These are phyloP conservation scores for Monopis laevigella DNA, from an alignment of 2,888 invertebrate genomes.

Conservation along the genomic window DNA sequence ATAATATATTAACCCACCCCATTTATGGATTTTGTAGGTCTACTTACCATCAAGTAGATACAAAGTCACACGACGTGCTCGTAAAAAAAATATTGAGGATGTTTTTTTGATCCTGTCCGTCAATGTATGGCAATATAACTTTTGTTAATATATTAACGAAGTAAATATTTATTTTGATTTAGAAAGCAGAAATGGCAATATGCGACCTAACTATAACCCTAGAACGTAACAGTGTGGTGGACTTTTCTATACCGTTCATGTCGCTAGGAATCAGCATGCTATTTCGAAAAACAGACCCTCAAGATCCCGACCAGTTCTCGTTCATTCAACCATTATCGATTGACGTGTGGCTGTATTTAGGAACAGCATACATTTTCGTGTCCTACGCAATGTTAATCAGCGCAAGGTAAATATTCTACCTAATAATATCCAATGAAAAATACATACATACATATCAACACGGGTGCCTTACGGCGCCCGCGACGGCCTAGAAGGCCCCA, in stretches of 20 bases:
- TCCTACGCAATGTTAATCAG: conserved; percentile 84
- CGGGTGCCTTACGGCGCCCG: too few species aligned
- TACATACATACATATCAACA: too few species aligned
- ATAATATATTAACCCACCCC: too few species aligned
- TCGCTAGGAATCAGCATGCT: conserved; percentile 90
- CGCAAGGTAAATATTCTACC: conserved; percentile 80
- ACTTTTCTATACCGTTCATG: conserved; percentile 98
- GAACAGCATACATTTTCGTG: conserved; percentile 83
- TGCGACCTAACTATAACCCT: conserved; percentile 96
- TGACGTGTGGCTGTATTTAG: conserved; percentile 89
- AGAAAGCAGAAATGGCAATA: conserved; percentile 93
- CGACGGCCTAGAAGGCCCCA: too few species aligned
- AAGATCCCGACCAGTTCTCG: conserved; percentile 85
- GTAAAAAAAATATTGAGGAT: too few species aligned
- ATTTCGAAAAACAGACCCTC: conserved; percentile 78
- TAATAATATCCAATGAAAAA: too few species aligned
- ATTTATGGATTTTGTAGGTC: too few species aligned
- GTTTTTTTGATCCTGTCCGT: too few species aligned
- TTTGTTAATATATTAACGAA: not conserved
- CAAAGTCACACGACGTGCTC: too few species aligned
- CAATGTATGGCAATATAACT: not conserved
- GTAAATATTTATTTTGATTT: conserved; percentile 28
- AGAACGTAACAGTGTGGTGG: conserved; percentile 84
- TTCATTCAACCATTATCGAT: conserved; percentile 86
- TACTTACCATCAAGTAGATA: too few species aligned